Base-by-base conservation (phyloP, 2,797 vertebrate genomes). In the Tenualosa thibaudeaui region DNA sequence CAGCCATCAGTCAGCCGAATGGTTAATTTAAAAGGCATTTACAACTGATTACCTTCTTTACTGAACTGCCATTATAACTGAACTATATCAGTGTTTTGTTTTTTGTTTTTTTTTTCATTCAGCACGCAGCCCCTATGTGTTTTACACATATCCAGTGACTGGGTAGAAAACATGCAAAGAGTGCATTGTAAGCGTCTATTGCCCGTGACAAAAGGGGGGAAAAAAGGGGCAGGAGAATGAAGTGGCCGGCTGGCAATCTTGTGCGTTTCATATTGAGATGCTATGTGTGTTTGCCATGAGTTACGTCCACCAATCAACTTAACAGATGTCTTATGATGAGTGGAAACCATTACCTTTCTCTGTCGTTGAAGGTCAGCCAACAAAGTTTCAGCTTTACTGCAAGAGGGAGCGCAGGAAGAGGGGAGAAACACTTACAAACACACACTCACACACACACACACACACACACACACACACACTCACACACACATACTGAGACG, bases 281-380 rank as follows among this genome's bases (percentile, higher is more conserved):
- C 88, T 86, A 83, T 71, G 65, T 84, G 82, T 84, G 81, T 91
- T 94, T 91, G 89, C 89, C 87, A 86, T 89, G 86, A 37, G 87
- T 90, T 93, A 92, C 89, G 93, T 91, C 92, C 88, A 86, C 90
- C 89, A 93, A 93, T 95, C 91, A 94, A 91, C 91, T 92, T 93
- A 91, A 92, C 90, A 92, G 89, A 89, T 88, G 89, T 86, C 89
- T 87, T 87, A 81, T 88, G 91, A 94, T 91, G 89, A 93, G 92
- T 91, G 84, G 88, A 93, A 93, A 90, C 88, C 91, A 93, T 94
- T 93, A 93, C 90, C 89, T 93, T 88, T 89, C 51, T n/a, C 82
- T 88, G 60, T 60, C 75, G 88, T 87, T 95, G 93, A 95, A 94
- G 93, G 94, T 94, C 94, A 93, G 93, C 92, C 93, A 95, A 90